phyloP scores from a whole-genome alignment of 2,797 vertebrate species.

The Phalloptychus januarius region DNA sequence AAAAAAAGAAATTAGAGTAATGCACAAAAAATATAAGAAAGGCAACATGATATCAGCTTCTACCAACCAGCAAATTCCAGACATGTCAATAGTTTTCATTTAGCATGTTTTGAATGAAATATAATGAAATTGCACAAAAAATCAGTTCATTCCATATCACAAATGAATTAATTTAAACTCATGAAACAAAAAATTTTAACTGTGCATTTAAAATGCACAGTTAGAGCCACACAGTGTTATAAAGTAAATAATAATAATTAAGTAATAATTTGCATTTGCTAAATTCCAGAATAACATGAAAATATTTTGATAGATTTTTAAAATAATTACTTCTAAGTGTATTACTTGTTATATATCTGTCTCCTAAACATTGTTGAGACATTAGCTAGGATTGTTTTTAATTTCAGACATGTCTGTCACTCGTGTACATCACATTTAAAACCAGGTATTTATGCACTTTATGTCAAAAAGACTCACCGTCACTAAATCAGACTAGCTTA shows the following conservation, averaged over 20 bases:
- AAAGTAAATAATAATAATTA: not conserved
- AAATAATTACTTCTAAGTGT: not conserved
- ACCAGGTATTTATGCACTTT: too few species aligned
- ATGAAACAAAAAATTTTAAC: not conserved
- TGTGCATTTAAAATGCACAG: not conserved
- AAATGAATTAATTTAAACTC: not conserved
- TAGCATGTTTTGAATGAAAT: not conserved
- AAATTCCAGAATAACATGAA: not conserved
- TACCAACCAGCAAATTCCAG: constrained; percentile 15
- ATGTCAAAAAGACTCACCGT: too few species aligned
- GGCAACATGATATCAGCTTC: not conserved
- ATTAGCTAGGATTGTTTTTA: too few species aligned
- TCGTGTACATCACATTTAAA: too few species aligned
- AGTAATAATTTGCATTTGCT: not conserved
- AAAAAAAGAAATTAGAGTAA: constrained; percentile 38
- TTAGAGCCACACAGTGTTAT: not conserved
- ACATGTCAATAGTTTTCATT: constrained; percentile 28
- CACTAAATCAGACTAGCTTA: too few species aligned
- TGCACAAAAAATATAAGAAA: not conserved
- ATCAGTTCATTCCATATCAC: too few species aligned
- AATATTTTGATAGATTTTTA: not conserved
- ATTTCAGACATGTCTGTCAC: too few species aligned
- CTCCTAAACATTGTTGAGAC: not conserved
- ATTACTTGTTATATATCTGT: not conserved
- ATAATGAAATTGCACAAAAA: not conserved